Evolutionary conservation across 2,888 invertebrate genomes (phyloP), one percentile per base, ranked within the genome.

Genomic region (Xestia sexstrigata): DNA sequence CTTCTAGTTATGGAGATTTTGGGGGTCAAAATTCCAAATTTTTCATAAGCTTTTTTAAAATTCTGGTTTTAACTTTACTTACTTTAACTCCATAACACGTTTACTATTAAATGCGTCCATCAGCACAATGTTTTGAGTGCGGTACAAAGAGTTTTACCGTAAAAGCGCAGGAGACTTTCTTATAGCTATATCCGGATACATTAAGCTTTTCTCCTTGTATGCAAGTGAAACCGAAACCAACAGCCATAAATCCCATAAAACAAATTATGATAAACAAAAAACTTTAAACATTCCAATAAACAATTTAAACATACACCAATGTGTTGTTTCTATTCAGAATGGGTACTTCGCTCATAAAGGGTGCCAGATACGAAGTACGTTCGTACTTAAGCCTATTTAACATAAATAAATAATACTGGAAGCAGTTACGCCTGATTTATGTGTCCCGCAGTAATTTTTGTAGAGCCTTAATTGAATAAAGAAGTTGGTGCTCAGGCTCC

Each of bases 371-470:
- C 89, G 83, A 79, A 89, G 89, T 89, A 89, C 88, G 89, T 89
- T 87, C 86, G 88, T 90, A 90, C 93, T 92, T 92, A 93, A 92
- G 92, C 91, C 91, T 94, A 92, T 94, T 94, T 94, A 92, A 92
- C 93, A 94, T 94, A 94, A 94, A 94, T 94, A 94, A 93, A 94
- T 94, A 94, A 94, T 92, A 93, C 91, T 88, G 89, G 87, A 89
- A 88, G 94, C 93, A 92, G 94, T 94, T 94, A 93, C 90, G 90
- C 81, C 89, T 94, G 94, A 94, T 94, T 94, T 93, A 94, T 94
- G 90, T 89, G 88, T 62, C 87, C 91, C 87, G 90, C 90, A 92
- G 93, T 94, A 93, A 93, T 94, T 94, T 94, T 94, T 93, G 91
- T 91, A 88, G 92, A 90, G 89, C 90, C 91, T 91, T 93, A 94